Evolutionary conservation across 2,888 invertebrate species (phyloP), one percentile per base, ranked within the genome.

Genomic region (Drosophila subsilvestris): DNA sequence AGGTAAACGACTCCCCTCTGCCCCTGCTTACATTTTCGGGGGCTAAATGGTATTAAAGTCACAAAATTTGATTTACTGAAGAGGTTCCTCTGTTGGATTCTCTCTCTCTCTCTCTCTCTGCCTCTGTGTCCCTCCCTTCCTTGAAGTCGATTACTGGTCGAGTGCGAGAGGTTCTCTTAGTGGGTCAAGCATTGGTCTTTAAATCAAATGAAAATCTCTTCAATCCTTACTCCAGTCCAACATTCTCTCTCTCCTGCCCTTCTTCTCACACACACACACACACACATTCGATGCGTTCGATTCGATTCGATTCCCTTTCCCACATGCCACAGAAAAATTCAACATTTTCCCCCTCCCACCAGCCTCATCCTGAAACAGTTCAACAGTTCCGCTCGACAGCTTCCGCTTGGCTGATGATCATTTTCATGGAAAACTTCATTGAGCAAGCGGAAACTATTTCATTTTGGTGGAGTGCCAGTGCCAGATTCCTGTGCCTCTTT

Each of bases 361-460:
- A 7, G 6, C 2, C 37, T 27, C 66, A 55, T 70, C 66, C 80
- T 80, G 79, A 60, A 80, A 83, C 87, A 86, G 83, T 74, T 73
- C 68, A 79, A 74, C 77, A 83, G 89, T 83, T 83, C 82, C 89
- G 87, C 78, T 88, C 78, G 81, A 86, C 85, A 83, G 89, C 85
- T 88, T 83, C 89, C 83, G 83, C 85, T 83, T 79, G 74, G 85
- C 89, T 88, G 37, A 37, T 83, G 89, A 88, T 83, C 89, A 88
- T 83, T 88, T 37, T 88, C 87, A 78, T 83, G 79, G 81, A 86
- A 83, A 83, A 88, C 87, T 83, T 88, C 85, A 88, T 88, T 88
- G 83, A 78, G 76, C 82, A 84, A 84, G 87, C 83, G 83, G 83
- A 83, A 83, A 83, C 83, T 87, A 83, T 83, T 83, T 83, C 87